Conservation (phyloP, 2,888 invertebrate species). For the Stenurella melanura region DNA sequence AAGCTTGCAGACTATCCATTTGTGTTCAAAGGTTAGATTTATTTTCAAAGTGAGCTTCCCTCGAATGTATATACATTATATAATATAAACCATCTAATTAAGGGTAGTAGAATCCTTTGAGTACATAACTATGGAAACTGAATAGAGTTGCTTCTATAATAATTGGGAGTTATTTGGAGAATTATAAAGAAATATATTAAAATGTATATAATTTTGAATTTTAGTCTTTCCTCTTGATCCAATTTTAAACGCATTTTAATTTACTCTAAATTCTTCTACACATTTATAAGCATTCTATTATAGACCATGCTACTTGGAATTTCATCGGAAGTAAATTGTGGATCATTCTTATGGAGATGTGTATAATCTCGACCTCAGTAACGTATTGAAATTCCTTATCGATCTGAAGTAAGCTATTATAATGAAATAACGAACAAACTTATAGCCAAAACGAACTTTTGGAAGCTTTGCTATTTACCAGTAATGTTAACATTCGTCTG, state of each 20-base stretch:
- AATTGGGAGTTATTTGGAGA: not conserved
- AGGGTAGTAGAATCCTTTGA: not conserved
- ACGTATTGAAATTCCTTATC: no score
- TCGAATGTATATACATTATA: not conserved
- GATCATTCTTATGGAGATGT: no score
- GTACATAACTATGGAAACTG: not conserved
- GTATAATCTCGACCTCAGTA: no score
- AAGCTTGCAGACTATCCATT: slow-evolving; percentile 1
- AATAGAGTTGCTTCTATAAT: not conserved
- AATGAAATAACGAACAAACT: no score
- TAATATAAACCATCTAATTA: not conserved
- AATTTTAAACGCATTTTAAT: not conserved
- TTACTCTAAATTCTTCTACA: not conserved
- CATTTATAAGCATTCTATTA: no score
- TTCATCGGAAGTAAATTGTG: no score
- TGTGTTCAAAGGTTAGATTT: not conserved
- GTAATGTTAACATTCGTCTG: no score
- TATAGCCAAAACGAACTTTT: no score
- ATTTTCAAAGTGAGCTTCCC: not conserved
- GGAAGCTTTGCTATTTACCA: no score
- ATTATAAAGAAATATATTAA: not conserved
- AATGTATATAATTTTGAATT: not conserved
- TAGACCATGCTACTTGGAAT: no score
- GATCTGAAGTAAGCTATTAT: no score
- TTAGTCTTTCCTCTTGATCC: not conserved